A percentile compares a stretch with the other conserved stretches of the same genome.
Evolutionary conservation across 2,888 invertebrate genomes (phyloP).

Genomic region (Acanthacorydalis orientalis): DNA sequence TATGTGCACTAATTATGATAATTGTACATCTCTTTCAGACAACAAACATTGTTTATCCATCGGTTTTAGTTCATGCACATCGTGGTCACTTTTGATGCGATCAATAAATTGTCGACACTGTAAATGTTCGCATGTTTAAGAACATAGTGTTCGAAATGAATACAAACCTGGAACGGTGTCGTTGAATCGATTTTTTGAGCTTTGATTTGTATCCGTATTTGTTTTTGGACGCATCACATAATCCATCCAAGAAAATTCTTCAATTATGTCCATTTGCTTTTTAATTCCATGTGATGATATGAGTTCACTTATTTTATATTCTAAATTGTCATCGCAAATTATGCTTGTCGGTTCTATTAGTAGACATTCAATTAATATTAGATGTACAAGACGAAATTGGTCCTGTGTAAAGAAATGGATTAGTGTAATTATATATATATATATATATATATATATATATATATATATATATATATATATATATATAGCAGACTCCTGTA

Average conservation of each 20-base stretch:
- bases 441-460: neutral
- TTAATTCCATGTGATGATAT: constrained; percentile 16
- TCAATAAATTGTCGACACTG: too few species aligned
- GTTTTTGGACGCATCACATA: constrained; percentile 17
- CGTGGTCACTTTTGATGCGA: too few species aligned
- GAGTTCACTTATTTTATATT: constrained; percentile 14
- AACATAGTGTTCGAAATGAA: neutral
- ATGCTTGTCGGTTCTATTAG: constrained; percentile 21
- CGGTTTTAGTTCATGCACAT: too few species aligned
- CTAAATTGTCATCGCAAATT: constrained; percentile 18
- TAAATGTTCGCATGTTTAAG: too few species aligned
- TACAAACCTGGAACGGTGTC: constrained; percentile 22
- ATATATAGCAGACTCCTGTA: too few species aligned
- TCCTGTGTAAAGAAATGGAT: constrained; percentile 13
- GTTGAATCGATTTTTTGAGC: constrained; percentile 23
- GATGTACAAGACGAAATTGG: constrained; percentile 29
- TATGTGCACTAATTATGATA: too few species aligned
- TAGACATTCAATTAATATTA: constrained; percentile 26
- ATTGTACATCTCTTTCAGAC: too few species aligned
- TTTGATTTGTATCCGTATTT: constrained; percentile 11
- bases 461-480: neutral
- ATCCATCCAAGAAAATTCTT: constrained; percentile 25
- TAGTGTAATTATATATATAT: neutral
- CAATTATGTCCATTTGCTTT: constrained; percentile 20
- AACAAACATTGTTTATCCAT: too few species aligned